Conservation (phyloP, 2,888 invertebrate species). For the Pegoplata infirma region DNA sequence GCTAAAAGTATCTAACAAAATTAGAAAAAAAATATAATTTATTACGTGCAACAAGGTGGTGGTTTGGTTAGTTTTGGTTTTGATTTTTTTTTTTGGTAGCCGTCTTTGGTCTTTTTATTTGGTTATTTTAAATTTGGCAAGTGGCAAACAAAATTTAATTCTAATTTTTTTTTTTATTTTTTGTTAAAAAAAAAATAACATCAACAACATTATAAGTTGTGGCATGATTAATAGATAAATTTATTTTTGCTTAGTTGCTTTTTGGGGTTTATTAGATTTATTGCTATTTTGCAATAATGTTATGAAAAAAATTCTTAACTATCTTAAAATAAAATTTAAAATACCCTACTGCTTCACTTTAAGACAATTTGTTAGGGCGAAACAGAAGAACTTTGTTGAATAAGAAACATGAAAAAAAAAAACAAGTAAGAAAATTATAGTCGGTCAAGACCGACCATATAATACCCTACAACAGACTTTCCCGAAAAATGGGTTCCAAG, state of each 20-base stretch:
- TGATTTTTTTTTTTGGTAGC: conserved; percentile 8
- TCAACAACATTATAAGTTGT: not conserved
- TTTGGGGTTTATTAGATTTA: not conserved
- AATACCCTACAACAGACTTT: too few species aligned
- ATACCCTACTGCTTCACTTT: too few species aligned
- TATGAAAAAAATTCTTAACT: too few species aligned
- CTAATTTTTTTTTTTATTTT: too few species aligned
- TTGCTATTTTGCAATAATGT: conserved; percentile 17
- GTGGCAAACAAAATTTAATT: conserved; percentile 14
- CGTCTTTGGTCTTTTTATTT: too few species aligned
- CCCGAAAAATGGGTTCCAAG: too few species aligned
- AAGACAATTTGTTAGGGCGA: too few species aligned
- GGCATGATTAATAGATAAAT: conserved; percentile 46
- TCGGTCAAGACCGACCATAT: too few species aligned
- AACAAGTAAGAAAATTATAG: too few species aligned
- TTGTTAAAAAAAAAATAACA: conserved; percentile 15
- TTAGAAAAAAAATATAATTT: conserved; percentile 51
- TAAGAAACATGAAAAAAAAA: too few species aligned
- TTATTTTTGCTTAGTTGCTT: conserved; percentile 8
- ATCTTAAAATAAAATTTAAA: too few species aligned
- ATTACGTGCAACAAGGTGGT: conserved; percentile 8
- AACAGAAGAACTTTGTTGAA: too few species aligned
- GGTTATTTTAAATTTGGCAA: conserved; percentile 36
- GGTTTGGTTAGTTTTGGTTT: not conserved
- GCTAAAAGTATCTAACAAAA: conserved; percentile 44